Base-by-base conservation (phyloP, 2,888 invertebrate genomes). In the Rapana venosa region DNA sequence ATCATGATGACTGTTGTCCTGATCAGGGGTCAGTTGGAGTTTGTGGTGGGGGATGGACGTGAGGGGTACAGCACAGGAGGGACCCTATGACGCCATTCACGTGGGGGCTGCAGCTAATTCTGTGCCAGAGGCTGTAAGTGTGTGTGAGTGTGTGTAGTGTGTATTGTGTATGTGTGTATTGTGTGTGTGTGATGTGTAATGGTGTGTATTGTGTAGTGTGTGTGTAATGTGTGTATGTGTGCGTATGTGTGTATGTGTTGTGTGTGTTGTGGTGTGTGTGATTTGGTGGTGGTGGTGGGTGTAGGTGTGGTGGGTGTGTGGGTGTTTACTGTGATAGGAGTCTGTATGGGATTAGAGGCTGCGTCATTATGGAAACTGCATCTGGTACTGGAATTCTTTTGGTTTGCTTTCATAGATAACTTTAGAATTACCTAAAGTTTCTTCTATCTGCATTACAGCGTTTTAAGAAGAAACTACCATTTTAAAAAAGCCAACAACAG, bases 61-160 rank as follows among this genome's bases (percentile, higher is more conserved):
- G 90, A 94, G 89, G 96, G 96, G 4, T 95, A 94, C 90, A 91
- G 92, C n/a, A 89, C 93, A 5, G 94, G 94, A n/a, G 77, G 96
- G 93, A 6, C 96, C 96, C 0, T 96, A 94, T 93, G 95, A 96
- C 94, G 96, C 96, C 22, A 96, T 96, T 79, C 96, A 96, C 94
- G 96, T 96, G 30, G 96, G 96, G 11, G 96, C 96, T 81, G 96
- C 96, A n/a, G 95, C 96, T 8, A 94, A 96, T 20, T 93, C 93
- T 22, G 93, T 96, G 87, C 97, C 96, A 32, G 93, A 96, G 91
- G 95, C 94, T 90, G 96, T 97, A 30, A 47, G 35, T 35, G n/a
- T 74, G 56, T 36, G 20, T 17, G 17, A 15, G 61, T 61, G 61
- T 17, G 17, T 61, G 61, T 61, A 17, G 61, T n/a, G n/a, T n/a